phyloP scores from a whole-genome alignment of 2,797 vertebrate genomes.

The Gallinago stenura region DNA sequence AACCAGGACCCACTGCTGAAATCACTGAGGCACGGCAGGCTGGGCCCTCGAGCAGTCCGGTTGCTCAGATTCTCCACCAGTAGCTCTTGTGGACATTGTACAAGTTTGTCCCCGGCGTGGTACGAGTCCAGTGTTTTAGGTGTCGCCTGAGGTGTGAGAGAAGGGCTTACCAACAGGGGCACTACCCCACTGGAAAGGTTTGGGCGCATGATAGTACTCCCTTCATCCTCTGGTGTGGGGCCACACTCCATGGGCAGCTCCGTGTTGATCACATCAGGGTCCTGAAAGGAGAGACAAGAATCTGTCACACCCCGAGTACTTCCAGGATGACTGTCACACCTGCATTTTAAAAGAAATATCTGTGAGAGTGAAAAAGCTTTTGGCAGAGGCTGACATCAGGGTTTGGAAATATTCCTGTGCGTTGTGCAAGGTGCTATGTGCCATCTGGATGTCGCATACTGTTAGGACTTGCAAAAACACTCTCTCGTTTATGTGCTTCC shows the following conservation, averaged over 20 bases:
- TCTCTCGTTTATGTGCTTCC: not conserved
- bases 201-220: conserved; percentile 78
- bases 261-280: conserved; percentile 92
- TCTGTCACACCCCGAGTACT: not conserved
- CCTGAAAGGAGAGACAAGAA: conserved; percentile 74
- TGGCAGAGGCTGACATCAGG: not conserved
- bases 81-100: conserved; percentile 79
- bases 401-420: not conserved
- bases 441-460: not conserved
- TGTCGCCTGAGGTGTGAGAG: conserved; percentile 73
- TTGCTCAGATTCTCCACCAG: conserved; percentile 81
- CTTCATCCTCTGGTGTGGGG: conserved; percentile 84
- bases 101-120: conserved; percentile 46
- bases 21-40: conserved; percentile 46
- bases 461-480: not conserved
- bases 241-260: conserved; percentile 86
- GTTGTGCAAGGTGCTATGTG: not conserved
- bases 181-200: conserved; percentile 81
- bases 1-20: conserved; percentile 76
- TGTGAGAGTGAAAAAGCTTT: not conserved
- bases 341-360: not conserved
- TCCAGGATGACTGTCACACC: not conserved
- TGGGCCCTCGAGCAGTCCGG: conserved; percentile 31
- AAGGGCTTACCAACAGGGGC: conserved; percentile 81
- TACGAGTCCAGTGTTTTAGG: conserved; percentile 63